Evolutionary conservation across 2,797 vertebrate genomes (phyloP).

Genomic region (Diplodus sargus): DNA sequence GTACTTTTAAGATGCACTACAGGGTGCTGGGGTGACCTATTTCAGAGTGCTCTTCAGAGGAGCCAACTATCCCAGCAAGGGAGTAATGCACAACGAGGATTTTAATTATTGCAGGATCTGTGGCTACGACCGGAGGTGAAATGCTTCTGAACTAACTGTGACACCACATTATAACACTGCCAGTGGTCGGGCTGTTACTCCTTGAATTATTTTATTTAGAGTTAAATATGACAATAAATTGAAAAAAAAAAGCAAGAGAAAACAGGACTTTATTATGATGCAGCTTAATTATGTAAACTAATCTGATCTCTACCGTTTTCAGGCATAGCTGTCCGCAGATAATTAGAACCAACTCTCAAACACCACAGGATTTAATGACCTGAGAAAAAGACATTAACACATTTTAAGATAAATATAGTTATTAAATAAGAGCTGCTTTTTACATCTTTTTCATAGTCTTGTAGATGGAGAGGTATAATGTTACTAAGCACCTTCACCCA

Average conservation of each 20-base stretch:
- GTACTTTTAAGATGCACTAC: slow-evolving; percentile 87
- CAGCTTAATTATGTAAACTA: slow-evolving; percentile 32
- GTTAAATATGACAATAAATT: slow-evolving; percentile 53
- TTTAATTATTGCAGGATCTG: slow-evolving; percentile 84
- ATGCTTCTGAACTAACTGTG: slow-evolving; percentile 77
- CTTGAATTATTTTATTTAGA: slow-evolving; percentile 45
- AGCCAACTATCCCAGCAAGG: slow-evolving; percentile 81
- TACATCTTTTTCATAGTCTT: slow-evolving; percentile 5
- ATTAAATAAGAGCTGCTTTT: neutral
- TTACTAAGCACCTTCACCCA: neutral
- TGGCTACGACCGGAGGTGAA: slow-evolving; percentile 80
- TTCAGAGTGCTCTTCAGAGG: slow-evolving; percentile 85
- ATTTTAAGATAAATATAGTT: slow-evolving; percentile 5
- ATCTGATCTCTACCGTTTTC: slow-evolving; percentile 15
- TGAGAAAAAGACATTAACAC: neutral
- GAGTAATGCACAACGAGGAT: slow-evolving; percentile 82
- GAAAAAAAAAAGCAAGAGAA: slow-evolving; percentile 7
- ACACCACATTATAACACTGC: slow-evolving; percentile 73
- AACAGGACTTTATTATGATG: slow-evolving; percentile 17
- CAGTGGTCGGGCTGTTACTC: slow-evolving; percentile 62
- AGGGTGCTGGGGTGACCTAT: slow-evolving; percentile 87
- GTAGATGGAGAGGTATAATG: neutral
- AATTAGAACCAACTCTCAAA: slow-evolving; percentile 9
- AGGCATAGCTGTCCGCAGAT: neutral
- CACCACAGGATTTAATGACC: neutral